Conservation (phyloP, 2,888 invertebrate species). For the Cryptus armator region DNA sequence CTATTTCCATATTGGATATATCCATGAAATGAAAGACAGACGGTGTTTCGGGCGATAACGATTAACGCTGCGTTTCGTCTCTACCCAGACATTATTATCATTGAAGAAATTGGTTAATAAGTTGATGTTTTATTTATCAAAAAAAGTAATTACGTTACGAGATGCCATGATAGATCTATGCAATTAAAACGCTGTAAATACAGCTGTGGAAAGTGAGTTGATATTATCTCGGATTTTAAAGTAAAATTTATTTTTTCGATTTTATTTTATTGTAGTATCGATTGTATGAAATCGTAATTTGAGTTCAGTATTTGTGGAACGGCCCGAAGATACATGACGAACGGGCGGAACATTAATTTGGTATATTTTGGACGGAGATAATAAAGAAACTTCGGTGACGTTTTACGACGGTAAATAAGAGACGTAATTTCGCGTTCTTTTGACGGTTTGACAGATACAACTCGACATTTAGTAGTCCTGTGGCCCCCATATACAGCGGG, state of each 20-base stretch:
- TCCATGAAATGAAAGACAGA: not conserved
- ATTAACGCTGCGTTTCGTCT: not conserved
- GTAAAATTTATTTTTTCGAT: not conserved
- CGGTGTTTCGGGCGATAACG: not conserved
- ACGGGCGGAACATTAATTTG: not conserved
- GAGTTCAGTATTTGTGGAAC: not conserved
- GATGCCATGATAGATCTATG: no score
- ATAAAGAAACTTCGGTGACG: not conserved
- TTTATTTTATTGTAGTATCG: not conserved
- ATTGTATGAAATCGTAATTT: not conserved
- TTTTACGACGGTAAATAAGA: not conserved
- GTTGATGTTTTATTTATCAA: not conserved
- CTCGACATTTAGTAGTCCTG: not conserved
- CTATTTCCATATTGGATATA: conserved; percentile 24
- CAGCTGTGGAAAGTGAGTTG: not conserved
- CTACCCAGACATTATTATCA: no score
- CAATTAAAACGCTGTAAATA: not conserved
- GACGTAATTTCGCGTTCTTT: not conserved
- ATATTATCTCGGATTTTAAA: not conserved
- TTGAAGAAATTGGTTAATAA: not conserved
- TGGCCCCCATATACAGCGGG: not conserved
- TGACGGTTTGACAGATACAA: not conserved
- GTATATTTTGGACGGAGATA: not conserved
- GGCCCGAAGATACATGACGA: not conserved
- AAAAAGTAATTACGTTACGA: not conserved